Base-by-base conservation (phyloP, 2,797 vertebrate genomes). In the Neopelma chrysocephalum region DNA sequence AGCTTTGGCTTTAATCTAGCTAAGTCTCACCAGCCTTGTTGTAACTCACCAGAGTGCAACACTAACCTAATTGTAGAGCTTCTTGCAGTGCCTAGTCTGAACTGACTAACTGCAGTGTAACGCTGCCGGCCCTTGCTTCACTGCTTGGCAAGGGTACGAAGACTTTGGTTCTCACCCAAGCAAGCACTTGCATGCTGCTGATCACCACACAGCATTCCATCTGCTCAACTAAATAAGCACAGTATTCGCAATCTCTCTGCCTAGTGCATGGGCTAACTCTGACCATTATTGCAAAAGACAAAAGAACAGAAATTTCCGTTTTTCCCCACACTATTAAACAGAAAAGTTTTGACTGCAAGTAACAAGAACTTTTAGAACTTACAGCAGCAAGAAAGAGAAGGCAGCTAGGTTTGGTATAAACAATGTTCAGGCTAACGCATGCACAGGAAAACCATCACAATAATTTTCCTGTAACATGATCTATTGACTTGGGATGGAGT, bases 91-190 rank as follows among this genome's bases (percentile, higher is more conserved):
- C 11, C 27, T 75, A 1, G 0, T 17, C 42, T 18, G 29, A 79
- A n/a, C 12, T 38, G 20, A 31, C 20, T 7, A 47, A 25, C 31
- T 11, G n/a, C 16, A 54, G 12, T 0, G 1, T 5, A 23, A 82
- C 21, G 15, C 12, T 82, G 50, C 34, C 50, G 32, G 15, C 34
- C 42, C 42, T 29, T 19, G 11, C 0, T 54, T n/a, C 27, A 26
- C 32, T 54, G 31, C 57, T 34, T 47, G 34, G 50, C 15, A 12
- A 4, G 2, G 7, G 2, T 25, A 36, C 0, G 1, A 47, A 83
- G 31, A 43, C 32, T 23, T 32, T 15, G 64, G 29, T 40, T 61
- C 38, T 31, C 38, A 48, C 38, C 21, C 47, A 27, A 61, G 7
- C 20, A 77, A 54, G 38, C 64, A 62, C 10, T 56, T 56, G 50